Evolutionary conservation across 2,113 vertebrate species (phyloP).

Genomic region (Calidris pygmaea): DNA sequence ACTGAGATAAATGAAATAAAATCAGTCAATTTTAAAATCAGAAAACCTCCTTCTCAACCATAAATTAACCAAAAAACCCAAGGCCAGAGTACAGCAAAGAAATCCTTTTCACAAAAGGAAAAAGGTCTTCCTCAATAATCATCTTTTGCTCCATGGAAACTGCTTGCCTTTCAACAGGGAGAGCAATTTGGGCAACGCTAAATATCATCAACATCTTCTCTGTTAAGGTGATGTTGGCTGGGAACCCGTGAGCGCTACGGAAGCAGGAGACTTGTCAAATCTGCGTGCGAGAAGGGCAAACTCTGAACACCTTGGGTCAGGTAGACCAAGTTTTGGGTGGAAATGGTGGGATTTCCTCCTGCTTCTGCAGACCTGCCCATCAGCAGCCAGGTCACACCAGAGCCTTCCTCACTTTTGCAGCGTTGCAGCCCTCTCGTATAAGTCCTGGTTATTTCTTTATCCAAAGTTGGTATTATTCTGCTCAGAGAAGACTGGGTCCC

Average conservation of each 20-base stretch:
- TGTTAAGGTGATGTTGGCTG: neutral
- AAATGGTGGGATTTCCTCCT: neutral
- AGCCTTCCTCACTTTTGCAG: neutral
- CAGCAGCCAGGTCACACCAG: neutral
- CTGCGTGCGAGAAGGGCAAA: neutral
- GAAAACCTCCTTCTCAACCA: neutral
- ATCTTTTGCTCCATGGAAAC: neutral
- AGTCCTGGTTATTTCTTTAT: neutral
- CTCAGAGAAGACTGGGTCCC: neutral
- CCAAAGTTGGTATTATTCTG: neutral
- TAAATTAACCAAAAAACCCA: neutral
- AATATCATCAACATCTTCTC: neutral
- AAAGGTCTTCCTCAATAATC: neutral
- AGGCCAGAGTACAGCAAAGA: neutral
- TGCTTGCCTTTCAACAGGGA: neutral
- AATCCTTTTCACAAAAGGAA: neutral
- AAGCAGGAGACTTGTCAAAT: neutral
- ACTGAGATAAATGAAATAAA: neutral
- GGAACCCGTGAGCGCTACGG: fast-evolving
- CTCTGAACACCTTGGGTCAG: neutral
- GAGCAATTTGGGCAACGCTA: neutral
- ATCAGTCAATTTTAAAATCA: neutral
- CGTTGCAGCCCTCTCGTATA: fast-evolving
- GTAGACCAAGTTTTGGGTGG: neutral
- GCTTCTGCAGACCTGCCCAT: neutral